Evolutionary conservation across 2,888 invertebrate genomes (phyloP), one percentile per base, ranked within the genome.

Genomic region (Agelastica alni): DNA sequence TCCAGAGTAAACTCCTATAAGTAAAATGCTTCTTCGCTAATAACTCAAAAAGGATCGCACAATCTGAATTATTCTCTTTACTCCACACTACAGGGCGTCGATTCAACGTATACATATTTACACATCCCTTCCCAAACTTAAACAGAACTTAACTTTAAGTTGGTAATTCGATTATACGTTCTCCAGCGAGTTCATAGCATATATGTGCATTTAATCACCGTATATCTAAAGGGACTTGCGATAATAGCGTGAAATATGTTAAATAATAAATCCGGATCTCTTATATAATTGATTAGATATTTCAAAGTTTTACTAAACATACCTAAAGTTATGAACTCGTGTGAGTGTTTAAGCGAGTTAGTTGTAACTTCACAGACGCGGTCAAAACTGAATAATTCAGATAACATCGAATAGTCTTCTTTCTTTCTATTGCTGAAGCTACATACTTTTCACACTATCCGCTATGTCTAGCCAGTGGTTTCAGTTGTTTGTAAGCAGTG

Each of bases 101-200:
- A 9, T 26, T 26, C 26, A 7, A 7, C 26, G 2, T 26, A 26
- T 9, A 26, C 6, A 26, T 9, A 9, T 26, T 26, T n/a, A 10
- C 7, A 18, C 37, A 37, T 20, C 18, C 37, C 10, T 10, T 10
- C 37, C 6, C 10, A 12, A 7, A 20, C 37, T 37, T 20, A 10
- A 20, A 37, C 20, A 20, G 37, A 37, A 37, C 37, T 37, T 20
- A 20, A 34, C 34, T 34, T 7, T 9, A 37, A 37, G 37, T 37
- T 37, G 17, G 12, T 37, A 20, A 37, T 18, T 37, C 10, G n/a
- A 37, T 37, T 20, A 20, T 17, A 37, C 20, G 20, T 37, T 37
- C 37, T 26, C n/a, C 26, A 26, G 26, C 9, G 26, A 26, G 9
- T 26, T 26, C 26, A 9, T 26, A 26, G 26, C 26, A 26, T 26